Evolutionary conservation across 2,113 vertebrate species (phyloP).

Genomic region (Neodon shergylaensis): DNA sequence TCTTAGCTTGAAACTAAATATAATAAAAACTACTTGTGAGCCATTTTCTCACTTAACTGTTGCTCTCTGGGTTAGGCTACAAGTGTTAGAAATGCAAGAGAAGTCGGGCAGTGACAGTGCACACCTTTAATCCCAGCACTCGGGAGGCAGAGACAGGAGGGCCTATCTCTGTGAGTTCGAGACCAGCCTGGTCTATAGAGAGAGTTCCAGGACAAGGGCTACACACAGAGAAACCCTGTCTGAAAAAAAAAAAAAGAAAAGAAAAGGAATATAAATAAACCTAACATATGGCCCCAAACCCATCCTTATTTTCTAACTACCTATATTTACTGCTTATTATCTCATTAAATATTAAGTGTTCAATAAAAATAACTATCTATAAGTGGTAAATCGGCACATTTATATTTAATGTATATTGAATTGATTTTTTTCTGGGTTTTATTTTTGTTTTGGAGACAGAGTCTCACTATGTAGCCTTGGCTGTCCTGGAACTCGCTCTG

Average conservation of each 20-base stretch:
- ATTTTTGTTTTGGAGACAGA: neutral
- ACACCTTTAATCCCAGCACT: neutral
- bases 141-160: neutral
- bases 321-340: neutral
- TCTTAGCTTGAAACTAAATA: slow-evolving; percentile 51
- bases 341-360: neutral
- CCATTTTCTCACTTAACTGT: neutral
- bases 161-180: neutral
- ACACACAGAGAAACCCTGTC: neutral
- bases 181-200: neutral
- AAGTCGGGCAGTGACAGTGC: neutral
- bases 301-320: neutral
- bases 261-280: neutral
- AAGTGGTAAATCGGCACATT: neutral
- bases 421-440: neutral
- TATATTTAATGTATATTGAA: neutral
- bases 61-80: neutral
- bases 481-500: neutral
- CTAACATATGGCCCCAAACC: neutral
- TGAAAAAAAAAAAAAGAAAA: neutral
- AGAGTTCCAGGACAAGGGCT: neutral
- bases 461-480: neutral
- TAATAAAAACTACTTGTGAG: neutral
- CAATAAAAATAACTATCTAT: neutral
- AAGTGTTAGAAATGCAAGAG: neutral